These are phyloP conservation scores for Ectemnius continuus DNA, from an alignment of 2,888 invertebrate species.

Conservation along the genomic window DNA sequence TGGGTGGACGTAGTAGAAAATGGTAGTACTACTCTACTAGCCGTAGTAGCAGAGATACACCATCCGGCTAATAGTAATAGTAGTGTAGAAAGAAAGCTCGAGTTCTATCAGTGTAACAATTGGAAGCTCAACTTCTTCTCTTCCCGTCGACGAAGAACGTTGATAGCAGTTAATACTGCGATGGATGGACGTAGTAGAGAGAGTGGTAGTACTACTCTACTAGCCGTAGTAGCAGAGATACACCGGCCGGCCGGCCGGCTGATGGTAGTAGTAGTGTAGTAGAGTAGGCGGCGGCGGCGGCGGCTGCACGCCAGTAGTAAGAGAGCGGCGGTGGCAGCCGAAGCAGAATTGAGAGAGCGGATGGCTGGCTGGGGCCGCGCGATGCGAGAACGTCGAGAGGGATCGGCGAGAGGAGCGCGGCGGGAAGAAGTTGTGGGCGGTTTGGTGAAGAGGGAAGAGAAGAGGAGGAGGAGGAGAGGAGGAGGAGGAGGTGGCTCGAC, in stretches of 20 bases:
- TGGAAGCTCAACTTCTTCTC: too few species aligned
- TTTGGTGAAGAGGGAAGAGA: background rate
- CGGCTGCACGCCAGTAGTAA: too few species aligned
- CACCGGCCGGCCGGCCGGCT: background rate
- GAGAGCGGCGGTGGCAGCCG: conserved; percentile 48
- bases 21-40: too few species aligned
- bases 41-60: too few species aligned
- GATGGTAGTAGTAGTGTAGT: background rate
- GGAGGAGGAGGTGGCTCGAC: conserved; percentile 28
- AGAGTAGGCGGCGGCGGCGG: conserved; percentile 41
- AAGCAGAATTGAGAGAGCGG: conserved; percentile 50
- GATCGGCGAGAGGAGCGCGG: too few species aligned
- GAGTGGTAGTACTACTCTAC: conserved; percentile 22
- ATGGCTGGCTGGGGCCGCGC: conserved; percentile 3
- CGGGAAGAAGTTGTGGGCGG: too few species aligned
- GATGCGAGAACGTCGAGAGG: conserved; percentile 7
- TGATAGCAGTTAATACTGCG: background rate
- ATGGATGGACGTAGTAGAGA: background rate
- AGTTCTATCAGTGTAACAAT: background rate
- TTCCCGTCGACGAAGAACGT: too few species aligned
- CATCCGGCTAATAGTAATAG: too few species aligned
- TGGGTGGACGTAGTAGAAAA: too few species aligned
- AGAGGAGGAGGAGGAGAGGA: background rate
- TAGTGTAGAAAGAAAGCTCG: background rate
- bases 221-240: conserved; percentile 14